Evolutionary conservation across 2,113 vertebrate species (phyloP).

Genomic region (Calidris pugnax): DNA sequence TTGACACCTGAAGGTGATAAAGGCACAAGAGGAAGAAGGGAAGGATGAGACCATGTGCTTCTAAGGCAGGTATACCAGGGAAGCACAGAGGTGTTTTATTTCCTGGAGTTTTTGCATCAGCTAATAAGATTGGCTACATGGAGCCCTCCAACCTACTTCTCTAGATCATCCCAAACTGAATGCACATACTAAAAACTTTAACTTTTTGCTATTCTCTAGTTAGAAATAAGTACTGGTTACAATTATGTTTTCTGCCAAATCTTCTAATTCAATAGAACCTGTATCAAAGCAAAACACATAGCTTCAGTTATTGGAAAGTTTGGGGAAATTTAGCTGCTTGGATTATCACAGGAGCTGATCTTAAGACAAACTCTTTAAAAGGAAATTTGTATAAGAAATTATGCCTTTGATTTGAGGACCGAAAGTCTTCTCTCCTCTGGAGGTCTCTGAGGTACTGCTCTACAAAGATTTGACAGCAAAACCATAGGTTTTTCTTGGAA

Average conservation of each 20-base stretch:
- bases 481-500: background rate
- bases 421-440: background rate
- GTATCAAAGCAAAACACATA: background rate
- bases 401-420: background rate
- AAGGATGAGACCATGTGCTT: background rate
- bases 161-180: background rate
- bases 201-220: background rate
- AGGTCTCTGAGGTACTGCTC: background rate
- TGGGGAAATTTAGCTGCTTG: background rate
- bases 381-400: background rate
- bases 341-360: background rate
- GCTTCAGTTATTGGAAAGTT: background rate
- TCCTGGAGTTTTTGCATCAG: background rate
- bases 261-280: background rate
- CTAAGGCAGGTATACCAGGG: background rate
- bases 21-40: background rate
- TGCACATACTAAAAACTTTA: background rate
- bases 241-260: background rate
- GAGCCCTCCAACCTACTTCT: background rate
- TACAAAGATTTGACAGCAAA: background rate
- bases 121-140: background rate
- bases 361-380: background rate
- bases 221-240: background rate
- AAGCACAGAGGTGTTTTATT: background rate
- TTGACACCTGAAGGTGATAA: background rate